These are phyloP conservation scores for Aspidiotus destructor DNA, from an alignment of 2,888 invertebrate genomes.

Conservation along the genomic window DNA sequence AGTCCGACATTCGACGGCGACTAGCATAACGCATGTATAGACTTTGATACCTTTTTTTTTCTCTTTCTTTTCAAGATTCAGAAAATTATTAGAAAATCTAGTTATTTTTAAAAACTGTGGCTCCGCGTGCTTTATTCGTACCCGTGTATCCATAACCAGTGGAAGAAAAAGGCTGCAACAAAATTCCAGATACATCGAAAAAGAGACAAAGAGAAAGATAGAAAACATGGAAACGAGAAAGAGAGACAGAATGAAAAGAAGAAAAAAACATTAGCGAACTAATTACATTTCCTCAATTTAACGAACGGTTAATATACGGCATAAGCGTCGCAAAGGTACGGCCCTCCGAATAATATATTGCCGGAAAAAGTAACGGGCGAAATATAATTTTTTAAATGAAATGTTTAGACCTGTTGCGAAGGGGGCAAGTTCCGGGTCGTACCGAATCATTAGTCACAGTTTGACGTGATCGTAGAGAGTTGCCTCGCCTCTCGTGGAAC, in stretches of 20 bases:
- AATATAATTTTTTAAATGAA: conserved; percentile 32
- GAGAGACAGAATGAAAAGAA: not conserved
- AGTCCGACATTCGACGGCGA: too few relatives aligned
- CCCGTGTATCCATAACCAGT: too few relatives aligned
- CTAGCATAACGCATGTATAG: too few relatives aligned
- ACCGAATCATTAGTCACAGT: conserved; percentile 31
- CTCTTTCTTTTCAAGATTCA: too few relatives aligned
- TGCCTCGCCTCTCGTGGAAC: not conserved
- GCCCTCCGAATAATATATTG: conserved; percentile 31
- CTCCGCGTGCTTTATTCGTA: too few relatives aligned
- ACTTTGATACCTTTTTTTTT: too few relatives aligned
- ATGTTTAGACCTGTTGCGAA: conserved; percentile 31
- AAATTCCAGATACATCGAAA: too few relatives aligned
- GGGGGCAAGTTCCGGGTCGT: conserved; percentile 32
- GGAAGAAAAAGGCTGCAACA: too few relatives aligned
- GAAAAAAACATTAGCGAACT: conserved; percentile 33
- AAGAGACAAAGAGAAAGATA: too few relatives aligned
- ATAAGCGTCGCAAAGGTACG: conserved; percentile 25
- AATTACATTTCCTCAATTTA: conserved; percentile 33
- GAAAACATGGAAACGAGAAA: not conserved
- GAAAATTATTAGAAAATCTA: too few relatives aligned
- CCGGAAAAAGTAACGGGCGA: conserved; percentile 32
- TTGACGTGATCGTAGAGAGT: conserved; percentile 20
- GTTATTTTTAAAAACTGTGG: too few relatives aligned
- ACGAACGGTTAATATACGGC: conserved; percentile 32